A percentile compares a stretch with the other conserved stretches of the same genome.
Conservation (phyloP, 2,113 vertebrate genomes). For the Alosa alosa region DNA sequence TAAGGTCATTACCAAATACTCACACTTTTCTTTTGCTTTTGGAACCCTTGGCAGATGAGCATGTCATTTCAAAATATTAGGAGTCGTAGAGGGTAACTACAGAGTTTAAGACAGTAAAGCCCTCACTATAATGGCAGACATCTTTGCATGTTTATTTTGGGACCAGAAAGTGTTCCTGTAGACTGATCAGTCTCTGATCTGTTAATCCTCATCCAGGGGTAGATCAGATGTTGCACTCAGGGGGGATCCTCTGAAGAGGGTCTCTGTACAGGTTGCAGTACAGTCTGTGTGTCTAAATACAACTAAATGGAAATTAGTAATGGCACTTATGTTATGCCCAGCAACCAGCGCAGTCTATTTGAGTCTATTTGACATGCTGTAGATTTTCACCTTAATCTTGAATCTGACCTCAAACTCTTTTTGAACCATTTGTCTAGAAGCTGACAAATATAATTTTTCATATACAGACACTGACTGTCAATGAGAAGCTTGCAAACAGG, state of each 20-base stretch:
- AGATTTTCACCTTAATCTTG: neutral
- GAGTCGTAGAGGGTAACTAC: neutral
- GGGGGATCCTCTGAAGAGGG: neutral
- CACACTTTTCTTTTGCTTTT: slow-evolving; percentile 9
- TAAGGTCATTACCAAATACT: slow-evolving; percentile 79
- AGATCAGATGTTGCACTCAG: neutral
- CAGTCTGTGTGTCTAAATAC: neutral
- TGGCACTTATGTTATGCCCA: neutral
- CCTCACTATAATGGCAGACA: neutral
- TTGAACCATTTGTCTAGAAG: neutral
- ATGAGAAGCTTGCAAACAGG: no score
- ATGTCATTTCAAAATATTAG: neutral
- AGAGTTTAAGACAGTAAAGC: neutral
- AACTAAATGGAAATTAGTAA: neutral
- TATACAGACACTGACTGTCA: no score
- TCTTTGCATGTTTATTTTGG: neutral
- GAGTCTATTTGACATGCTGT: neutral
- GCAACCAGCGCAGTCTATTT: neutral
- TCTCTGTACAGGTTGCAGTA: neutral
- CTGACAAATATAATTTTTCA: neutral
- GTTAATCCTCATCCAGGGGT: neutral
- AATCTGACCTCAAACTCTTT: neutral
- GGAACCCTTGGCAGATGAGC: neutral
- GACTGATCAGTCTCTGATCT: neutral
- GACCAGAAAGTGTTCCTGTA: neutral